A percentile compares a stretch with the other conserved stretches of the same genome.
Conservation (phyloP, 2,797 vertebrate species). For the Odontamblyopus lacepedii region DNA sequence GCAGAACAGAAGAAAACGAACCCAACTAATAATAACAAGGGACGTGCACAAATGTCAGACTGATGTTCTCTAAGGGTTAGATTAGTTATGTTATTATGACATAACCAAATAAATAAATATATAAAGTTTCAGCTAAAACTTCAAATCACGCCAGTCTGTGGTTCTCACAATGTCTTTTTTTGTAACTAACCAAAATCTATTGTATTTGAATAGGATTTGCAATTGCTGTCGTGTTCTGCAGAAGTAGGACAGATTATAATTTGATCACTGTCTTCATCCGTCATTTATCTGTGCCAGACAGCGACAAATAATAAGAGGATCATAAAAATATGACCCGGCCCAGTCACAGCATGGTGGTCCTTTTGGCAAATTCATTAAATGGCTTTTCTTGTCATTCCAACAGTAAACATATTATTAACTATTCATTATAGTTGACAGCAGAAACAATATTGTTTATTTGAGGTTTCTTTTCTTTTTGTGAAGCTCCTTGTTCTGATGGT, state of each 20-base stretch:
- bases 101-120: too few relatives aligned
- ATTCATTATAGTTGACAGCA: neutral
- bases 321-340: constrained; percentile 36
- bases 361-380: constrained; percentile 51
- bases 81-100: too few relatives aligned
- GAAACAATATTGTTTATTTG: neutral
- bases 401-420: neutral
- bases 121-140: too few relatives aligned
- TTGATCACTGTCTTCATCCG: constrained; percentile 42
- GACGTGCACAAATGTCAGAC: too few relatives aligned
- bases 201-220: constrained; percentile 23
- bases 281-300: constrained; percentile 59
- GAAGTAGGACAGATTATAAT: constrained; percentile 63
- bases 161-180: too few relatives aligned
- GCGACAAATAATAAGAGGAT: constrained; percentile 64
- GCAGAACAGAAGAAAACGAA: too few relatives aligned
- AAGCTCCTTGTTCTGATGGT: constrained; percentile 69
- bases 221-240: constrained; percentile 21
- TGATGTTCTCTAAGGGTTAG: too few relatives aligned
- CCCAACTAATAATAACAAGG: too few relatives aligned
- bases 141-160: too few relatives aligned
- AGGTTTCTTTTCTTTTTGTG: neutral
- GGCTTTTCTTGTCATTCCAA: constrained; percentile 6
- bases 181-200: neutral
- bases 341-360: constrained; percentile 47